Percentiles rank a stretch among this genome's conserved stretches.
phyloP scores from a whole-genome alignment of 2,113 vertebrate species.

The Sylvia atricapilla region DNA sequence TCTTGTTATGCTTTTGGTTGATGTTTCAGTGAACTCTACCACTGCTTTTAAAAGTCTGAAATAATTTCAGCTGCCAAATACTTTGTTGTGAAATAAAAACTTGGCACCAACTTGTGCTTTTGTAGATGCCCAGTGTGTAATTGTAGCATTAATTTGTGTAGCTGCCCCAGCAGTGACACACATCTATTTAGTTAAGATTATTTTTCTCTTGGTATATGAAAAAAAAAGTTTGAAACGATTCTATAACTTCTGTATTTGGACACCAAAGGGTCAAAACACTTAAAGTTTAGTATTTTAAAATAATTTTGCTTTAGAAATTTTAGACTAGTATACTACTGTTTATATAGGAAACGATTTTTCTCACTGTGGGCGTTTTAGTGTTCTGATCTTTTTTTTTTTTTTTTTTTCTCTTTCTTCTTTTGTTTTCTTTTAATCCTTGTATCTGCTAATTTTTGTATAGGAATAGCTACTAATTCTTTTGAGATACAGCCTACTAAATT shows the following conservation, averaged over 20 bases:
- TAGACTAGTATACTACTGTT: slow-evolving; percentile 66
- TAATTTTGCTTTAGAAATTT: slow-evolving; percentile 60
- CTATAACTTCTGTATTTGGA: slow-evolving; percentile 67
- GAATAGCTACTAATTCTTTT: slow-evolving; percentile 81
- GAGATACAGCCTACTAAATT: slow-evolving; percentile 78
- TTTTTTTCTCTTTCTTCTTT: slow-evolving; percentile 26
- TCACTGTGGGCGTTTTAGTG: slow-evolving; percentile 72
- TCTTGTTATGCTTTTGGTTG: not conserved
- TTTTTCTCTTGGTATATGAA: slow-evolving; percentile 49
- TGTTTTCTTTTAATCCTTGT: slow-evolving; percentile 76
- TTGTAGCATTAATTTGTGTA: slow-evolving; percentile 16
- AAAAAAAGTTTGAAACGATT: slow-evolving; percentile 6
- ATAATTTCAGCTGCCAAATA: not conserved
- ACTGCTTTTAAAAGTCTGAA: not conserved
- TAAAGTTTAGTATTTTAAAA: slow-evolving; percentile 37
- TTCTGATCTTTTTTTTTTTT: slow-evolving; percentile 67
- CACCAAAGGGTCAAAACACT: slow-evolving; percentile 81
- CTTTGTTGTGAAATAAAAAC: slow-evolving; percentile 71
- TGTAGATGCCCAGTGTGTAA: slow-evolving; percentile 50
- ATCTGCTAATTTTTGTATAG: slow-evolving; percentile 79
- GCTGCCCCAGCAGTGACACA: not conserved
- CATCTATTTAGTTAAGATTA: slow-evolving; percentile 17
- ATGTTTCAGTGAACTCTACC: not conserved
- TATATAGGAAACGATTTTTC: slow-evolving; percentile 52
- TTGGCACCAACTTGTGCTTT: slow-evolving; percentile 76